Percentiles rank a stretch among this genome's conserved stretches.
Conservation (phyloP, 1,140 invertebrate species). For the Cotesia vestalis region DNA sequence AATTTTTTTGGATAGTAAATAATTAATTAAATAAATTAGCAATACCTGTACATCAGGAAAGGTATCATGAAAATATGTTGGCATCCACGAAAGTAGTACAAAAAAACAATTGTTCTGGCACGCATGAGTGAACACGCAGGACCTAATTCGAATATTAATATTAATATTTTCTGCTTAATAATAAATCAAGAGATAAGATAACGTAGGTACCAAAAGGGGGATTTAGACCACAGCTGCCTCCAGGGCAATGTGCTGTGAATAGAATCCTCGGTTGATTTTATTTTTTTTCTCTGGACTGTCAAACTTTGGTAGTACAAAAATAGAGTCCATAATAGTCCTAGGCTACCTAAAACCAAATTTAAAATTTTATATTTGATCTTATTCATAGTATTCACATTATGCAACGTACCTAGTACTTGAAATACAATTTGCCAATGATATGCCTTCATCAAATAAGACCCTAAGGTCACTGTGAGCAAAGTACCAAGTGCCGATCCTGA, state of each 20-base stretch:
- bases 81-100: conserved; percentile 79
- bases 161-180: background rate
- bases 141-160: conserved; percentile 63
- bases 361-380: background rate
- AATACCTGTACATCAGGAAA: conserved; percentile 72
- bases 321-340: conserved; percentile 68
- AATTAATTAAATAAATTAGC: conserved; percentile 27
- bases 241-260: conserved; percentile 65
- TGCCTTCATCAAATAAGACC: conserved; percentile 74
- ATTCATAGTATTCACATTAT: conserved; percentile 7
- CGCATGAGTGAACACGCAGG: conserved; percentile 75
- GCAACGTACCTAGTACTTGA: conserved; percentile 70
- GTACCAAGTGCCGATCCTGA: conserved; percentile 74
- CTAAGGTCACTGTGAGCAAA: conserved; percentile 74
- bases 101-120: conserved; percentile 82
- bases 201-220: conserved; percentile 68
- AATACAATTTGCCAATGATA: conserved; percentile 77
- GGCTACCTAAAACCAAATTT: conserved; percentile 58
- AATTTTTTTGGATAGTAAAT: background rate
- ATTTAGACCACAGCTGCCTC: conserved; percentile 67
- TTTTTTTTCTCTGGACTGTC: conserved; percentile 47
- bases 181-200: conserved; percentile 8
- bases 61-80: conserved; percentile 80
- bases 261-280: conserved; percentile 44
- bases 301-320: conserved; percentile 64